These are phyloP conservation scores for Azemiops feae DNA, from an alignment of 2,113 vertebrate species.

Conservation along the genomic window DNA sequence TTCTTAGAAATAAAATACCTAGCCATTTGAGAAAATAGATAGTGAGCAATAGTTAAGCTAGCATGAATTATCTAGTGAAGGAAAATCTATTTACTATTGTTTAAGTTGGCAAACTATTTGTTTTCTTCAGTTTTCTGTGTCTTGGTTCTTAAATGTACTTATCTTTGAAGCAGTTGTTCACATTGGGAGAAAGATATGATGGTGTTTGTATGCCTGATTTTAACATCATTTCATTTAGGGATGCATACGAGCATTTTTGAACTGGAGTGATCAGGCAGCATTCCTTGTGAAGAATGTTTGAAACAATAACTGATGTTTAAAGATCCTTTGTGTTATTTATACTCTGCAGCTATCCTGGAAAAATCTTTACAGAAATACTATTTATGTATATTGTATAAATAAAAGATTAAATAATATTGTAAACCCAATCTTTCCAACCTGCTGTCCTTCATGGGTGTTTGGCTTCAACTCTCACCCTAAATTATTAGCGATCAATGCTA, in stretches of 20 bases:
- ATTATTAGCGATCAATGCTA: background rate
- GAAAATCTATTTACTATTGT: background rate
- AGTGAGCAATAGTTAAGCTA: background rate
- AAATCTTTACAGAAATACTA: no score
- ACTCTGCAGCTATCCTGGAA: no score
- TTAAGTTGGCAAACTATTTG: background rate
- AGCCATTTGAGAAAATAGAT: background rate
- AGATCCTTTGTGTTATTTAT: no score
- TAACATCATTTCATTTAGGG: background rate
- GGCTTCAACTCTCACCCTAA: background rate
- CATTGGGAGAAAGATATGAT: background rate
- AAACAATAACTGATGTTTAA: no score
- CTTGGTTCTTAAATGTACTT: background rate
- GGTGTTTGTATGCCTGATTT: background rate
- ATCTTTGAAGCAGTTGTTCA: background rate
- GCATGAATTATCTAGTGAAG: background rate
- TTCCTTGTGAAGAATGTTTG: background rate
- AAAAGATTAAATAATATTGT: background rate
- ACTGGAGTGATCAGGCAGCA: background rate
- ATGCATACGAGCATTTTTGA: background rate
- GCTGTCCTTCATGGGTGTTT: background rate
- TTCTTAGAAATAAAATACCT: background rate
- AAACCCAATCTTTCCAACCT: background rate
- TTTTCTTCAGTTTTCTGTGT: background rate
- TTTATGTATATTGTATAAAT: background rate